These are phyloP conservation scores for Parelbella ahira DNA, from an alignment of 2,888 invertebrate species.

Conservation along the genomic window DNA sequence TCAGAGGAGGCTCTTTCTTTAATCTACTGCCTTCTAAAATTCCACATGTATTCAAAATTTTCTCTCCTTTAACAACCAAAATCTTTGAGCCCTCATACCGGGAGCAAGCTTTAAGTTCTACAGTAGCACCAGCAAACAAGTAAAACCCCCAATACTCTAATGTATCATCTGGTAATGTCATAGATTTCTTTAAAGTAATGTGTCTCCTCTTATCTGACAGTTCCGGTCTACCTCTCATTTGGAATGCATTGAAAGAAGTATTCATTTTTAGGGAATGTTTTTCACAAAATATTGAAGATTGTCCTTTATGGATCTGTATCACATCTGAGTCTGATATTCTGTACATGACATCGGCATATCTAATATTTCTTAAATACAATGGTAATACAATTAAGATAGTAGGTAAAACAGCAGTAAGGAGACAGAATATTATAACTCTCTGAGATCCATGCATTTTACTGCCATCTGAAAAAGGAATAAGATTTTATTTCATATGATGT, in stretches of 20 bases:
- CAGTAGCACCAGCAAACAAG: slow-evolving; percentile 87
- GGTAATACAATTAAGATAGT: slow-evolving; percentile 87
- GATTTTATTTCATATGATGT: too few species aligned
- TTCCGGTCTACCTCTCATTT: slow-evolving; percentile 85
- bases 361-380: slow-evolving; percentile 86
- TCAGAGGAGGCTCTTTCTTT: slow-evolving; percentile 81
- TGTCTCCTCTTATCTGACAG: slow-evolving; percentile 86
- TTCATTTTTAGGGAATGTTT: slow-evolving; percentile 89
- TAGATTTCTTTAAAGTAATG: slow-evolving; percentile 88
- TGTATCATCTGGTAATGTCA: slow-evolving; percentile 91
- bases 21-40: slow-evolving; percentile 85
- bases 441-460: slow-evolving; percentile 89
- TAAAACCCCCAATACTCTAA: slow-evolving; percentile 95
- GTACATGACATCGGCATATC: slow-evolving; percentile 88
- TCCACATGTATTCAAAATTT: slow-evolving; percentile 88
- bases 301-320: slow-evolving; percentile 89
- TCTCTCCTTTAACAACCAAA: slow-evolving; percentile 89
- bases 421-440: slow-evolving; percentile 88
- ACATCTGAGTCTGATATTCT: slow-evolving; percentile 92
- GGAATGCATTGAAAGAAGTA: slow-evolving; percentile 85
- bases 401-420: slow-evolving; percentile 87
- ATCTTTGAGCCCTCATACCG: slow-evolving; percentile 89
- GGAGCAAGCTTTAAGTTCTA: slow-evolving; percentile 89
- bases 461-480: slow-evolving; percentile 72
- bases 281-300: slow-evolving; percentile 91